Evolutionary conservation across 2,888 invertebrate genomes (phyloP), one percentile per base, ranked within the genome.

Genomic region (Lasioglossum leucozonium): DNA sequence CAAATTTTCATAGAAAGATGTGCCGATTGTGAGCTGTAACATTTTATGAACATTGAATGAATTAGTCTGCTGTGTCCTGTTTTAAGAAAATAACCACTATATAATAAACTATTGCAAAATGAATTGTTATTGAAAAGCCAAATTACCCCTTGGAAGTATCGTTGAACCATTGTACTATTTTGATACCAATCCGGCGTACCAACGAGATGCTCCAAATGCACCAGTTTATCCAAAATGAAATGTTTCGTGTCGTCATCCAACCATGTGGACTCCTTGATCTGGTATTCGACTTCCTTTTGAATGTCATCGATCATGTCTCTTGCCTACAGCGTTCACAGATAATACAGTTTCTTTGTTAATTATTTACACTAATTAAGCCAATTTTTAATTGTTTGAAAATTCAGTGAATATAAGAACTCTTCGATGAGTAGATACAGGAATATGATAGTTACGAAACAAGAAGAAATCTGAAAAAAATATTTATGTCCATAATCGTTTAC

Each of bases 161-260:
- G 93, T 87, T 96, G 95, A 47, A 97, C 93, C 71, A 95, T 93
- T 6, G 94, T 93, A 22, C 94, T 93, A 89, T 96, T 95, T 40
- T 95, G 92, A 77, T 96, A 95, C 94, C 96, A 96, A 78, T 96
- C 95, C 18, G 96, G 96, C 91, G 96, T 96, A 2, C 96, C 96
- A 82, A 97, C 95, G 73, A 95, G 93, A 77, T 95, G 95, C 62
- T 94, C 93, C 94, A 96, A 96, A 13, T 95, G 93, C 74, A 95
- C 91, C 4, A 95, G 95, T 94, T 96, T 96, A 65, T 95, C 94
- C 67, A 95, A 94, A 1, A 96, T 96, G 16, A 95, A 95, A 30
- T 92, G 89, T 88, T 95, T 95, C 0, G 96, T 96, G 40, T 94
- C 93, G 4, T 94, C 94, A 85, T 96, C 96, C 96, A 96, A 96